These are phyloP conservation scores for Exephanes ischioxanthus DNA, from an alignment of 2,888 invertebrate genomes.

Conservation along the genomic window DNA sequence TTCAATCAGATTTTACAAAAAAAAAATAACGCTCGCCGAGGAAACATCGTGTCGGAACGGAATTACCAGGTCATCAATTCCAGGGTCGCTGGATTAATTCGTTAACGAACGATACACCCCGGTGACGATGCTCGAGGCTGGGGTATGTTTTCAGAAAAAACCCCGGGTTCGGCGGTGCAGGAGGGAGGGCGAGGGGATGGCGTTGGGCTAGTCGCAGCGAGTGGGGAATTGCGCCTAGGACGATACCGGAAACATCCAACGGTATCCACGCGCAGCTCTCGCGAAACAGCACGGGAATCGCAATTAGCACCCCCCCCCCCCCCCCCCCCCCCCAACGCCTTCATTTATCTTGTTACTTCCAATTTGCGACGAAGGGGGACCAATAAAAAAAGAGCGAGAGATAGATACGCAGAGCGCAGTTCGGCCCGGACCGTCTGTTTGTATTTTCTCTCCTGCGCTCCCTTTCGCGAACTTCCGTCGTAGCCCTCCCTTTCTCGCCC, in stretches of 20 bases:
- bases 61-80: slow-evolving; percentile 19
- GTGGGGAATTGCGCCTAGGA: neutral
- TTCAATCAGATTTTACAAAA: slow-evolving; percentile 1
- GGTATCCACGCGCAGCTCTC: slow-evolving; percentile 69
- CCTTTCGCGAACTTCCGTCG: slow-evolving; percentile 27
- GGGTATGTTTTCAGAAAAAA: slow-evolving; percentile 11
- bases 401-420: neutral
- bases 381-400: slow-evolving; percentile 9
- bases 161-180: slow-evolving; percentile 4
- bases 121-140: neutral
- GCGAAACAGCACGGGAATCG: slow-evolving; percentile 69
- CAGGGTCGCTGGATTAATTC: slow-evolving; percentile 46
- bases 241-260: slow-evolving; percentile 31
- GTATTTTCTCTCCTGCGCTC: slow-evolving; percentile 57
- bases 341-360: slow-evolving; percentile 73
- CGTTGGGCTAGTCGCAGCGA: slow-evolving; percentile 27
- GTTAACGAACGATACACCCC: slow-evolving; percentile 47
- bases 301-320: slow-evolving; percentile 72
- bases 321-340: slow-evolving; percentile 69
- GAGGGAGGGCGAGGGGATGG: too few relatives aligned
- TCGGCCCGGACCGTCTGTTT: slow-evolving; percentile 61
- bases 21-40: neutral
- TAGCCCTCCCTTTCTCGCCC: slow-evolving; percentile 41
- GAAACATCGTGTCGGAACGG: neutral
- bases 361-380: slow-evolving; percentile 64